Evolutionary conservation across 2,797 vertebrate species (phyloP).

Genomic region (Nannoperca australis): DNA sequence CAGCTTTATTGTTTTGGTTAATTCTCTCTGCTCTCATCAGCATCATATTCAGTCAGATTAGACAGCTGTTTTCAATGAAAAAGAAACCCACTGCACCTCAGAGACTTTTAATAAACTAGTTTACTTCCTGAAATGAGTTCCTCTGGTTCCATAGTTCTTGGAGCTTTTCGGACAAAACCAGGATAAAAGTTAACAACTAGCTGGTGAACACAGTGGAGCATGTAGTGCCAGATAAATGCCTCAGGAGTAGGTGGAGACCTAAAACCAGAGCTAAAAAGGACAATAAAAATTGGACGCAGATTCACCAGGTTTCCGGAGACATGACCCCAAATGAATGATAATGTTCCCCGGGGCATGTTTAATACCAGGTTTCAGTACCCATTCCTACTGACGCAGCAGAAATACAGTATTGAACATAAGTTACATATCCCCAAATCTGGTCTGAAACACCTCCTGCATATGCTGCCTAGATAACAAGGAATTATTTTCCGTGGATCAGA

Average conservation of each 20-base stretch:
- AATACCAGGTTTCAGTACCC: too few relatives aligned
- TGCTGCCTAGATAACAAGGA: constrained; percentile 7
- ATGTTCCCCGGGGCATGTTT: too few relatives aligned
- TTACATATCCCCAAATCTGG: neutral
- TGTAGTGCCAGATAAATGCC: neutral
- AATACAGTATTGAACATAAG: neutral
- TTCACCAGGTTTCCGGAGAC: neutral
- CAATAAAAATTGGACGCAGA: neutral
- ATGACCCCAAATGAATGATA: neutral
- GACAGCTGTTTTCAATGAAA: neutral
- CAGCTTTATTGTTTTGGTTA: neutral
- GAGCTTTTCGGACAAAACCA: neutral
- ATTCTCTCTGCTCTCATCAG: neutral
- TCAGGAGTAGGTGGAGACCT: neutral
- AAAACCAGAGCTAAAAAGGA: neutral
- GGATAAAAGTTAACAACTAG: neutral
- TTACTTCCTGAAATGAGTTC: neutral
- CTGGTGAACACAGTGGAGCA: neutral
- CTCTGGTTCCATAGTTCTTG: neutral
- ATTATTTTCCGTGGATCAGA: constrained; percentile 19
- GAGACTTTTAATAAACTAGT: neutral
- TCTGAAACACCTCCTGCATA: constrained; percentile 5
- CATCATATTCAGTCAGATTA: neutral
- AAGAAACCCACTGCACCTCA: neutral
- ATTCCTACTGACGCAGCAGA: neutral